Evolutionary conservation across 2,113 vertebrate species (phyloP).

Genomic region (Porphyrio hochstetteri): DNA sequence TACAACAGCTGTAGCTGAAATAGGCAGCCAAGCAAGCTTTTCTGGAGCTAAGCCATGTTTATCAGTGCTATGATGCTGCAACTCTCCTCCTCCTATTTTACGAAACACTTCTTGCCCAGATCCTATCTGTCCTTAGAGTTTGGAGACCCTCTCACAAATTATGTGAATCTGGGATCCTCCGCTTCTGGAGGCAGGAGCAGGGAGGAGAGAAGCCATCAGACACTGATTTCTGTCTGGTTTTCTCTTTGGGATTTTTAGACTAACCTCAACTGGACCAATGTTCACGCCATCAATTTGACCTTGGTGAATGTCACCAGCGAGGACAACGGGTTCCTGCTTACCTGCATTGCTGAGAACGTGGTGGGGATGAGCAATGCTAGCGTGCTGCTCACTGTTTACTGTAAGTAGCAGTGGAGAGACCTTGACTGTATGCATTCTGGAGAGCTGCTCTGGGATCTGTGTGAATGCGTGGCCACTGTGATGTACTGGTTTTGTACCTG

Average conservation of each 20-base stretch:
- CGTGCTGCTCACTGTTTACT: constrained; percentile 91
- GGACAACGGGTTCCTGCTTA: constrained; percentile 92
- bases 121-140: not conserved
- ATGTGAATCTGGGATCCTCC: not conserved
- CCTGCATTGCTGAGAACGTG: constrained; percentile 95
- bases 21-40: not conserved
- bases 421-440: not conserved
- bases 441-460: not conserved
- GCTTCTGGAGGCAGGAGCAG: accelerated
- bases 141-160: not conserved
- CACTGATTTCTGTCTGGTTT: not conserved
- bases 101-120: not conserved
- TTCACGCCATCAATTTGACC: constrained; percentile 95
- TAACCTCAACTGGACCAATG: constrained; percentile 93
- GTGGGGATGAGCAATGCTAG: constrained; percentile 97
- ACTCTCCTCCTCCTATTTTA: not conserved
- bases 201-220: not conserved
- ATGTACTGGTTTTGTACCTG: no score
- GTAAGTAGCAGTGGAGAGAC: constrained; percentile 77
- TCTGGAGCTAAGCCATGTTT: not conserved
- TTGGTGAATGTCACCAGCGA: constrained; percentile 93
- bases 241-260: constrained; percentile 77
- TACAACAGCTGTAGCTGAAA: not conserved
- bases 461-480: not conserved
- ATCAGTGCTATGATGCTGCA: not conserved